These are phyloP conservation scores for Trachythela sp. DNA, from an alignment of 64 coral and sea anemone species.

Conservation along the genomic window DNA sequence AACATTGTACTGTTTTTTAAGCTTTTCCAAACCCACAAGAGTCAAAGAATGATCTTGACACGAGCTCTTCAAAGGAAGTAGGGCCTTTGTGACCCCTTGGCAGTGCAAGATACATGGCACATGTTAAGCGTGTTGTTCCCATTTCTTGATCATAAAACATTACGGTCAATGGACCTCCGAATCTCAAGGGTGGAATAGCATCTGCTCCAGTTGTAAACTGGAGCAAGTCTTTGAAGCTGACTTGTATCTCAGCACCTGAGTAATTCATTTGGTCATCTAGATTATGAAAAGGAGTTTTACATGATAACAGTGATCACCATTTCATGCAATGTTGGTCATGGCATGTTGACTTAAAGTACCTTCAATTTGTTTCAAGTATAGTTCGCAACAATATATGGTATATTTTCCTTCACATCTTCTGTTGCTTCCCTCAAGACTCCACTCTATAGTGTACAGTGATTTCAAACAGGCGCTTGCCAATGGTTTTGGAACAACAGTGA, in stretches of 20 bases:
- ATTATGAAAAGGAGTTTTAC: neutral
- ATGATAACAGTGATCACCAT: too few relatives aligned
- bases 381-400: slow-evolving; percentile 1
- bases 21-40: slow-evolving; percentile 37
- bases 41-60: slow-evolving; percentile 22
- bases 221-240: neutral
- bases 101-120: slow-evolving; percentile 12
- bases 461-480: neutral
- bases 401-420: neutral
- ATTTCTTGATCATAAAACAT: slow-evolving; percentile 26
- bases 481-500: neutral
- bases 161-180: neutral
- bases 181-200: slow-evolving; percentile 26
- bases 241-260: neutral
- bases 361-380: slow-evolving; percentile 14
- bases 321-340: too few relatives aligned
- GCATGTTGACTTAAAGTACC: neutral
- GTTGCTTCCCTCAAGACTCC: slow-evolving; percentile 8
- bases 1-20: too few relatives aligned
- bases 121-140: slow-evolving; percentile 37
- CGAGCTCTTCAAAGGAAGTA: neutral
- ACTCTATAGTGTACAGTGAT: neutral
- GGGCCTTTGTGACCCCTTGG: slow-evolving; percentile 18
- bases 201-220: slow-evolving; percentile 39
- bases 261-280: neutral